A percentile compares a stretch with the other conserved stretches of the same genome.
These are phyloP conservation scores for Agrilus cyanescens DNA, from an alignment of 2,888 invertebrate genomes.

Conservation along the genomic window DNA sequence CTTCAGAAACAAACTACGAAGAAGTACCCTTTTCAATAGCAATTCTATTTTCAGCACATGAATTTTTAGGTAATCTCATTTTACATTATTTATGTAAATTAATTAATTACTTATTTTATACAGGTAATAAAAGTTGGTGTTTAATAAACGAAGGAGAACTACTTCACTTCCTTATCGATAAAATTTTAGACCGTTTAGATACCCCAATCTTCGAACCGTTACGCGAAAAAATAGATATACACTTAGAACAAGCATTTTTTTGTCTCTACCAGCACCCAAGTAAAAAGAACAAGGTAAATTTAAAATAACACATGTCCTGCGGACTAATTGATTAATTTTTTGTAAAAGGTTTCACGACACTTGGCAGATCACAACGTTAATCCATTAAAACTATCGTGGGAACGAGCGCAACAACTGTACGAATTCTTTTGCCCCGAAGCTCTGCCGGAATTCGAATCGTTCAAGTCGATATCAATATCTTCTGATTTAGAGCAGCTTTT, in stretches of 20 bases:
- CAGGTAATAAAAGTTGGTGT: slow-evolving; percentile 60
- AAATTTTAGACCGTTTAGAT: slow-evolving; percentile 55
- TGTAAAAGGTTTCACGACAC: slow-evolving; percentile 40
- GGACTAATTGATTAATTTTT: slow-evolving; percentile 3
- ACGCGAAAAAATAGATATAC: slow-evolving; percentile 59
- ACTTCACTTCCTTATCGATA: slow-evolving; percentile 64
- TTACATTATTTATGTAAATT: slow-evolving; percentile 1
- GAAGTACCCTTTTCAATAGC: slow-evolving; percentile 62
- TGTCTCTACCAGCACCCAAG: slow-evolving; percentile 78
- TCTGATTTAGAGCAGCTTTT: slow-evolving; percentile 67
- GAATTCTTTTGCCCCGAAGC: slow-evolving; percentile 70
- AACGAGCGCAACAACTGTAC: slow-evolving; percentile 60
- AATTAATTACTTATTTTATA: slow-evolving; percentile 11
- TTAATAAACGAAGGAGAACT: slow-evolving; percentile 64
- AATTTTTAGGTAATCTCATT: slow-evolving; percentile 56
- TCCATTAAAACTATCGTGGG: slow-evolving; percentile 59
- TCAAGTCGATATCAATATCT: slow-evolving; percentile 63
- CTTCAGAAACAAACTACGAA: slow-evolving; percentile 20
- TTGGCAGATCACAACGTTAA: slow-evolving; percentile 66
- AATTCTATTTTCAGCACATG: slow-evolving; percentile 72
- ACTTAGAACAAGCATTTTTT: slow-evolving; percentile 74
- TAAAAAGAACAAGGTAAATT: slow-evolving; percentile 47
- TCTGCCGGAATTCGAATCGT: slow-evolving; percentile 73
- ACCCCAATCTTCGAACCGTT: slow-evolving; percentile 51
- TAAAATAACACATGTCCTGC: background rate